Evolutionary conservation across 1,140 invertebrate genomes (phyloP).

Genomic region (Caerostris extrusa): DNA sequence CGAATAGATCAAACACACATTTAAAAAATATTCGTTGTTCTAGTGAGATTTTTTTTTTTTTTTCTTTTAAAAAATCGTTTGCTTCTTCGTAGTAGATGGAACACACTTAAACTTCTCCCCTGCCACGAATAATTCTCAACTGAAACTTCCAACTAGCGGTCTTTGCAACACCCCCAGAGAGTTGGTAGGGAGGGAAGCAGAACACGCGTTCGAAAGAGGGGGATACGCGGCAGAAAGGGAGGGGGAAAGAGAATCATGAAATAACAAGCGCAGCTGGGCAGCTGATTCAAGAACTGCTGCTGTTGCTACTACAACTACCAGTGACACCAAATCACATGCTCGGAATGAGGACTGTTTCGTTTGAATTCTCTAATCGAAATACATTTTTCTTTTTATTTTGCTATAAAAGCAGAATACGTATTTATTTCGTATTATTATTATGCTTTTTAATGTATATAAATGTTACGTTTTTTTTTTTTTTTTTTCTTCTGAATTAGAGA

Average conservation of each 20-base stretch:
- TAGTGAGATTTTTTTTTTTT: too few relatives aligned
- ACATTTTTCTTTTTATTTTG: too few relatives aligned
- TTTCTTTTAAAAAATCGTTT: not conserved
- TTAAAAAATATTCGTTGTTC: too few relatives aligned
- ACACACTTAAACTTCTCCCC: constrained; percentile 41
- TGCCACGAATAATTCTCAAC: not conserved
- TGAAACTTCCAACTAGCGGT: constrained; percentile 39
- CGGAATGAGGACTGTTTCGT: not conserved
- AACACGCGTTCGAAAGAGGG: constrained; percentile 35
- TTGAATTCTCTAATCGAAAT: not conserved
- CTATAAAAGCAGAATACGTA: too few relatives aligned
- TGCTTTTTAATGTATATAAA: too few relatives aligned
- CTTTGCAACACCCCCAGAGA: constrained; percentile 54
- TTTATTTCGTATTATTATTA: too few relatives aligned
- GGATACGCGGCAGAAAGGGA: not conserved
- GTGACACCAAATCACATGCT: constrained; percentile 30
- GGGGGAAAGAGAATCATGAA: constrained; percentile 50
- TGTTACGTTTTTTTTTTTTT: too few relatives aligned
- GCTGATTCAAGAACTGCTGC: constrained; percentile 64
- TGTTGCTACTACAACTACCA: constrained; percentile 46
- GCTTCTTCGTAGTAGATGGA: not conserved
- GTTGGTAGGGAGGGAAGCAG: constrained; percentile 49
- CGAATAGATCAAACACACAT: too few relatives aligned
- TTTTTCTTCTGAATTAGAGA: too few relatives aligned
- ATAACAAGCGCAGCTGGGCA: constrained; percentile 73